Conservation (phyloP, 2,888 invertebrate genomes). For the Tipula helvola region DNA sequence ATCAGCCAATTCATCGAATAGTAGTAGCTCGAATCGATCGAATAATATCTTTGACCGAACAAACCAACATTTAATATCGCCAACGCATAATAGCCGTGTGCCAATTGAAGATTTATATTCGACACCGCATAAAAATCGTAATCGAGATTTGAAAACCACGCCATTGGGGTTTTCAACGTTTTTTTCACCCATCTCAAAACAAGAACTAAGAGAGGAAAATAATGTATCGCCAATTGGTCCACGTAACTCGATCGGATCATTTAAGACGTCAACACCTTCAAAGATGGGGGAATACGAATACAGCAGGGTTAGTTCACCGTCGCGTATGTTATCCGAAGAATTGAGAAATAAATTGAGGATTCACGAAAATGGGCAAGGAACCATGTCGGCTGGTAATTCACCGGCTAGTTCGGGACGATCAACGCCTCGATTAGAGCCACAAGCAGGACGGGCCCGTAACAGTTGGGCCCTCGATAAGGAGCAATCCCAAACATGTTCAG, state of each 20-base stretch:
- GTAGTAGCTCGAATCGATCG: background rate
- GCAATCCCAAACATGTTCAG: constrained; percentile 44
- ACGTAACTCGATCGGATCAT: constrained; percentile 39
- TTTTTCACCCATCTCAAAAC: constrained; percentile 19
- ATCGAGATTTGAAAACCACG: constrained; percentile 17
- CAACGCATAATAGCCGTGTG: constrained; percentile 7
- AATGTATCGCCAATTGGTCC: constrained; percentile 56
- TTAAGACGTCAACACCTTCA: constrained; percentile 57
- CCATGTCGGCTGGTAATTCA: constrained; percentile 37
- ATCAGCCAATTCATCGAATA: constrained; percentile 12
- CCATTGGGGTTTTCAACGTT: constrained; percentile 20
- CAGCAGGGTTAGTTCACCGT: constrained; percentile 24
- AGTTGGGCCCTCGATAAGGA: constrained; percentile 43
- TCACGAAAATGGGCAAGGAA: constrained; percentile 18
- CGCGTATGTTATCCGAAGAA: constrained; percentile 52
- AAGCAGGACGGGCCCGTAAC: constrained; percentile 37
- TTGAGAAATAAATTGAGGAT: constrained; percentile 33
- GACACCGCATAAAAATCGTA: constrained; percentile 24
- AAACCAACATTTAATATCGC: constrained; percentile 16
- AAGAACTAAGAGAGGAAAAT: constrained; percentile 13
- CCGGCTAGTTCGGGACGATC: constrained; percentile 41
- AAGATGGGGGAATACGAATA: constrained; percentile 30
- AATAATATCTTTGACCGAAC: constrained; percentile 16
- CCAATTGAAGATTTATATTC: constrained; percentile 31
- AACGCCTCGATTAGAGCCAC: constrained; percentile 31